phyloP scores from a whole-genome alignment of 2,113 vertebrate genomes.

The Psittacus erithacus region DNA sequence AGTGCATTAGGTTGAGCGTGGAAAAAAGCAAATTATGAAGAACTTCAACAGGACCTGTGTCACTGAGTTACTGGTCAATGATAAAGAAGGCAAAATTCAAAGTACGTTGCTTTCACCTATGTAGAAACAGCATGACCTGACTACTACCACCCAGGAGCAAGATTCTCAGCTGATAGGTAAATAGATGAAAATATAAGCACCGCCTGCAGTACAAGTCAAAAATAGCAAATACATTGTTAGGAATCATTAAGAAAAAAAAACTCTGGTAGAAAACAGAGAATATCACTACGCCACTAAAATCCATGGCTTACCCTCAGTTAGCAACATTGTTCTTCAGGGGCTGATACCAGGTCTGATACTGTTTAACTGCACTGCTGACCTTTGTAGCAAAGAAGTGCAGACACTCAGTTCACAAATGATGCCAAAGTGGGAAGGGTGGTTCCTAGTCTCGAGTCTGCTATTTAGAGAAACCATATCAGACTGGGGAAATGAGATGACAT shows the following conservation, averaged over 20 bases:
- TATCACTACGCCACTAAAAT: neutral
- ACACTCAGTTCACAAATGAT: neutral
- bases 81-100: neutral
- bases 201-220: neutral
- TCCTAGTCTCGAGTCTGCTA: neutral
- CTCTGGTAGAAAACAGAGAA: neutral
- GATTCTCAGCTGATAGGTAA: neutral
- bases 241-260: neutral
- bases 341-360: neutral
- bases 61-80: neutral
- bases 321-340: neutral
- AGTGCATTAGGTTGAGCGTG: neutral
- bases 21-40: neutral
- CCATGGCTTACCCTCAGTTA: neutral
- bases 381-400: neutral
- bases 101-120: neutral
- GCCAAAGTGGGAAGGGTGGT: neutral
- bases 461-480: neutral
- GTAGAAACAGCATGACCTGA: neutral
- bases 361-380: neutral
- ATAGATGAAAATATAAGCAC: neutral
- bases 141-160: fast-evolving
- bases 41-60: neutral
- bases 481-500: neutral
- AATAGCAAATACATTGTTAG: neutral